phyloP scores from a whole-genome alignment of 2,797 vertebrate species.

The Protosalanx chinensis region DNA sequence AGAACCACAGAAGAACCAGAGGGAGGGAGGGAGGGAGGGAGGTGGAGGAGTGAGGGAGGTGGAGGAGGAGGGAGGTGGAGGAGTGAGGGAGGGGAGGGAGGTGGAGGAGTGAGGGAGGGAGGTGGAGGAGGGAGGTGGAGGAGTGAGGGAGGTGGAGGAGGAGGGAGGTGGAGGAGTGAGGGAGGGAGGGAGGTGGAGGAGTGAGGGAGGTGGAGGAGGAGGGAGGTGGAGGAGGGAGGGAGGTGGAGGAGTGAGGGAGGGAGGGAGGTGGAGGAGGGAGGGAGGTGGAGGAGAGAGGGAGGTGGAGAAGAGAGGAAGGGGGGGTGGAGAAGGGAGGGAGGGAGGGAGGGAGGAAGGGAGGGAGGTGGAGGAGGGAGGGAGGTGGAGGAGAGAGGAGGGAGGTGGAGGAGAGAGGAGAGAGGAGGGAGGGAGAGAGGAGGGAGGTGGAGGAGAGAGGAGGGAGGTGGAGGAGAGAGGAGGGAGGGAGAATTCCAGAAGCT shows the following conservation, averaged over 20 bases:
- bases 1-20: conserved; percentile 11
- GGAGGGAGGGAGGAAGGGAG: neutral
- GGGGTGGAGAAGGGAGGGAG: neutral
- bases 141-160: conserved; percentile 4
- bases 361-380: conserved; percentile 3
- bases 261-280: conserved; percentile 21
- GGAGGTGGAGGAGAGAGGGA: conserved; percentile 29
- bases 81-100: conserved; percentile 29
- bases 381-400: no score
- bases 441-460: conserved; percentile 47
- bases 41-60: neutral
- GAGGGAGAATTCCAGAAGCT: conserved; percentile 33
- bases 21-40: neutral
- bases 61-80: neutral
- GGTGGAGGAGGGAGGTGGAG: neutral
- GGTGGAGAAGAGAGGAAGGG: neutral
- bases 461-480: neutral
- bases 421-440: conserved; percentile 45
- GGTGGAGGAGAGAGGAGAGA: conserved; percentile 23
- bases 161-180: conserved; percentile 18
- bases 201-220: conserved; percentile 32
- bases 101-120: neutral
- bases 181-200: conserved; percentile 32
- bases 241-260: neutral
- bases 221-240: neutral